phyloP scores from a whole-genome alignment of 64 coral and sea anemone species.

The Porites australiensis region DNA sequence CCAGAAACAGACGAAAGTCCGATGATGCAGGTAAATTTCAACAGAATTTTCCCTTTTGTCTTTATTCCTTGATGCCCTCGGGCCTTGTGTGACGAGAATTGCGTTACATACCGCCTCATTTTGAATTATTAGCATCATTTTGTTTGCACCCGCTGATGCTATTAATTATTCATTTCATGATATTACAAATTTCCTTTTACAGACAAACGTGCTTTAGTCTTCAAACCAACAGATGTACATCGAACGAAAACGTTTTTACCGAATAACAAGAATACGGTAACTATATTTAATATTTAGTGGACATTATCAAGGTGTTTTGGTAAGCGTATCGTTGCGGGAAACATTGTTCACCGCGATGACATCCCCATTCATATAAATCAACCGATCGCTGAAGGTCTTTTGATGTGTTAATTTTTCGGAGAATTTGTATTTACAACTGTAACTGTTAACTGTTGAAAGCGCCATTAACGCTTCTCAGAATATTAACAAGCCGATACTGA shows the following conservation, averaged over 20 bases:
- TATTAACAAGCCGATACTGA: neutral
- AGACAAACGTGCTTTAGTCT: conserved; percentile 9
- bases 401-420: too few species aligned
- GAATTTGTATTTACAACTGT: too few species aligned
- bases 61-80: neutral
- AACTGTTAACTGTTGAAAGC: too few species aligned
- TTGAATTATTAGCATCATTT: neutral
- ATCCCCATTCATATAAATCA: too few species aligned
- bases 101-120: neutral
- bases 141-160: neutral
- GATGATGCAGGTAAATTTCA: conserved; percentile 9
- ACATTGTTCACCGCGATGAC: too few species aligned
- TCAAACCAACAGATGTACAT: conserved; percentile 28
- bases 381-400: too few species aligned
- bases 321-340: neutral
- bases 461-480: too few species aligned
- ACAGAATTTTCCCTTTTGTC: neutral
- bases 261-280: conserved; percentile 1
- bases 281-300: neutral
- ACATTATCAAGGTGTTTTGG: neutral
- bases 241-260: neutral
- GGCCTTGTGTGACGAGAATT: too few species aligned
- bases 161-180: conserved; percentile 15
- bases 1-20: conserved; percentile 1
- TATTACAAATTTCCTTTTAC: neutral